These are phyloP conservation scores for Pocillopora grandis DNA, from an alignment of 92 coral and sea anemone species.

Conservation along the genomic window DNA sequence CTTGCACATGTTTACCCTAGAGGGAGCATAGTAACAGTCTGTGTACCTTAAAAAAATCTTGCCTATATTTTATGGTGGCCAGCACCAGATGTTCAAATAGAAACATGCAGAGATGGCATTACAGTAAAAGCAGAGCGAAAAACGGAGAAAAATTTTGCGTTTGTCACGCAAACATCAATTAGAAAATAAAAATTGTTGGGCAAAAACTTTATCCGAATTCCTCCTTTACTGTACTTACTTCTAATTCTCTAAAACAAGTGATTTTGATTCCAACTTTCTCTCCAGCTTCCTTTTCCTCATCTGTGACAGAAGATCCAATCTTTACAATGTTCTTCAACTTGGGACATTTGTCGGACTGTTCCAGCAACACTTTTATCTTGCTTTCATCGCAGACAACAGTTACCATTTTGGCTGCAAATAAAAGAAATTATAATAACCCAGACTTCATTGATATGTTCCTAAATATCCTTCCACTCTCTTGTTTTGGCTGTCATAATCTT, in stretches of 20 bases:
- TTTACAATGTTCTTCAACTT: slow-evolving; percentile 76
- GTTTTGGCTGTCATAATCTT: neutral
- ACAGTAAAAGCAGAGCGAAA: too few species aligned
- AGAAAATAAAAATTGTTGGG: too few species aligned
- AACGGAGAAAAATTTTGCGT: too few species aligned
- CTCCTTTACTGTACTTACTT: slow-evolving; percentile 54
- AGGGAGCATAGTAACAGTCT: too few species aligned
- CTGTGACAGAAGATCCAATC: slow-evolving; percentile 69
- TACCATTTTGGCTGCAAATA: slow-evolving; percentile 69
- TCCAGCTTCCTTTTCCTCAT: slow-evolving; percentile 74
- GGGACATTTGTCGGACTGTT: slow-evolving; percentile 64
- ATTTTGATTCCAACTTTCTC: slow-evolving; percentile 70
- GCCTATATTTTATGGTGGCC: neutral
- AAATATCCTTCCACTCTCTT: neutral
- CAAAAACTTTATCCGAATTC: neutral
- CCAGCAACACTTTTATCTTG: slow-evolving; percentile 69
- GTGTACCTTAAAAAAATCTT: too few species aligned
- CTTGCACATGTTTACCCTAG: too few species aligned
- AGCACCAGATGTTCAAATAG: neutral
- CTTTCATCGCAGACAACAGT: slow-evolving; percentile 89
- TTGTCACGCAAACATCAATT: too few species aligned
- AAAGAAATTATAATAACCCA: neutral
- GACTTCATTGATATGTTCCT: too few species aligned
- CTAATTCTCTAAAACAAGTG: slow-evolving; percentile 70
- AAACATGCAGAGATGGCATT: too few species aligned